phyloP scores from a whole-genome alignment of 2,113 vertebrate genomes.

The Megaceryle maxima region DNA sequence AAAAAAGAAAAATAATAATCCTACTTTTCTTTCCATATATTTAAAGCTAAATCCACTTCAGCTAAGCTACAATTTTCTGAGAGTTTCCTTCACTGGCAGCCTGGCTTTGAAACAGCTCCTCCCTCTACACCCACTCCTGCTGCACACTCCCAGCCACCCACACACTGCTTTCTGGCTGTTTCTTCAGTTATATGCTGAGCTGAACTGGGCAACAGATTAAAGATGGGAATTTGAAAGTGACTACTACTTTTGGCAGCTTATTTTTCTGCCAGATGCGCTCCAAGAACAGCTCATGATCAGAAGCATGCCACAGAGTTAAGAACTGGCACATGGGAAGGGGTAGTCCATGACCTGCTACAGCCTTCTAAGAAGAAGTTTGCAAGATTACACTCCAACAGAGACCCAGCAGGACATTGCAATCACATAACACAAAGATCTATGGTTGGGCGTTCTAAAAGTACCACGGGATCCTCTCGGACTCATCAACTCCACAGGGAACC shows the following conservation, averaged over 20 bases:
- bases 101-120: neutral
- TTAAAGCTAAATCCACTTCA: neutral
- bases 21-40: neutral
- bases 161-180: accelerated
- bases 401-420: neutral
- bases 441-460: neutral
- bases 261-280: neutral
- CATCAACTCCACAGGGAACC: neutral
- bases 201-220: neutral
- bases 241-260: accelerated
- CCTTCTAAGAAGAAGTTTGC: neutral
- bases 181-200: accelerated
- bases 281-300: neutral
- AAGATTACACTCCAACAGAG: neutral
- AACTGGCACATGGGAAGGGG: neutral
- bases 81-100: neutral
- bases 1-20: neutral
- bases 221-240: no score
- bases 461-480: neutral
- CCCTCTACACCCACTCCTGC: neutral
- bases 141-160: accelerated
- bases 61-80: neutral
- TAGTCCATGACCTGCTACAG: accelerated
- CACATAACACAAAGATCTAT: accelerated
- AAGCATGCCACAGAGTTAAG: neutral